Conservation (phyloP, 2,113 vertebrate species). For the Octodon degus region DNA sequence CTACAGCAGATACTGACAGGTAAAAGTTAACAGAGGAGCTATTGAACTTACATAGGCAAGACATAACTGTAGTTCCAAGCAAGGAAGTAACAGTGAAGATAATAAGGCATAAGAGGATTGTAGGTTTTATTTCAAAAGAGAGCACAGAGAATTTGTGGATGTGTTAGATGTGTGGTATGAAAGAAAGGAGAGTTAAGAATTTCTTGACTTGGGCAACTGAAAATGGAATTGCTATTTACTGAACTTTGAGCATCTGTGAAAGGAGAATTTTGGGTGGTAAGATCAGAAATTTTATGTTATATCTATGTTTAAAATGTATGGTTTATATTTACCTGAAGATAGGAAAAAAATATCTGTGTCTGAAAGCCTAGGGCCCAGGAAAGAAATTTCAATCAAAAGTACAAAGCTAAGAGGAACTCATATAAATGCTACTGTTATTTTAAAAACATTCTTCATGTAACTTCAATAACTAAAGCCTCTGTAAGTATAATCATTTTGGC, state of each 20-base stretch:
- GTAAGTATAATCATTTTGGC: not conserved
- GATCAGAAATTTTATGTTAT: slow-evolving; percentile 8
- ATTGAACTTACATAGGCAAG: not conserved
- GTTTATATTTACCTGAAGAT: not conserved
- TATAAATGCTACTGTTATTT: not conserved
- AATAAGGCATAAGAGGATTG: not conserved
- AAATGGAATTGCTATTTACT: slow-evolving; percentile 13
- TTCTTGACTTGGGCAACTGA: not conserved
- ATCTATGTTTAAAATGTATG: not conserved
- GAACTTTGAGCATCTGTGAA: not conserved
- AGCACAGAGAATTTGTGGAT: not conserved
- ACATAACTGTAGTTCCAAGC: not conserved
- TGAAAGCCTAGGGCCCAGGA: not conserved
- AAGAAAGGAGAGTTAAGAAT: not conserved
- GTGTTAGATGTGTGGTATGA: not conserved
- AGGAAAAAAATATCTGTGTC: not conserved
- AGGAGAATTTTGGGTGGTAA: not conserved
- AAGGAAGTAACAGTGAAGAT: not conserved
- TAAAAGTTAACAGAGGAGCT: not conserved
- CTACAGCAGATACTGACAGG: not conserved
- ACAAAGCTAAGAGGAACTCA: not conserved
- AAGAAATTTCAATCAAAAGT: not conserved
- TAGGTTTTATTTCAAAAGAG: not conserved
- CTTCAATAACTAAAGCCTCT: slow-evolving; percentile 5
- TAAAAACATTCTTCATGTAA: not conserved